Conservation (phyloP, 2,888 invertebrate species). For the Dusona sp. region DNA sequence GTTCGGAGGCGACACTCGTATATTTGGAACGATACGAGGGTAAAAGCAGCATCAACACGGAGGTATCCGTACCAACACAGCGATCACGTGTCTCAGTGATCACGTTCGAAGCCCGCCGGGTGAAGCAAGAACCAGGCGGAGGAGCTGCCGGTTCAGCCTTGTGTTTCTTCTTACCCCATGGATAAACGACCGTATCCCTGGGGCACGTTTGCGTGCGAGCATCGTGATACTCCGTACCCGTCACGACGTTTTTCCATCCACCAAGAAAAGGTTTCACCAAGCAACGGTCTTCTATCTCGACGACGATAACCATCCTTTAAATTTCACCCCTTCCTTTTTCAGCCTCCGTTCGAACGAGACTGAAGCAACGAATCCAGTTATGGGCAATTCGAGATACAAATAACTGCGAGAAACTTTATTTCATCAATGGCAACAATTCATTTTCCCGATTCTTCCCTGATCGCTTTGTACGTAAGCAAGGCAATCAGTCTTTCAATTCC, state of each 20-base stretch:
- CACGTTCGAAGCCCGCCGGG: constrained; percentile 73
- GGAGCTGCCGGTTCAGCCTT: not conserved
- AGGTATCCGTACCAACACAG: constrained; percentile 33
- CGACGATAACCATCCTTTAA: constrained; percentile 83
- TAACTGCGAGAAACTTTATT: not conserved
- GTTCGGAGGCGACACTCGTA: constrained; percentile 72
- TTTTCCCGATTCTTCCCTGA: not conserved
- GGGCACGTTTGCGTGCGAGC: constrained; percentile 91
- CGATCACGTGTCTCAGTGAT: constrained; percentile 86
- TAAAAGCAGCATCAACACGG: constrained; percentile 48
- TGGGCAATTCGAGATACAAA: not conserved
- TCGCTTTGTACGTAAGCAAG: not conserved
- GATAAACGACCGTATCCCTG: constrained; percentile 65
- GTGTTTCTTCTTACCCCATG: constrained; percentile 24
- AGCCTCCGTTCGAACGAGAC: not conserved
- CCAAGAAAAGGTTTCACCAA: constrained; percentile 92
- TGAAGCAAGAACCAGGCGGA: constrained; percentile 21
- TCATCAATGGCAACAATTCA: not conserved
- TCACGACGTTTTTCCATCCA: constrained; percentile 91
- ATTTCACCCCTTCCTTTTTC: not conserved
- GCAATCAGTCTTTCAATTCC: not conserved
- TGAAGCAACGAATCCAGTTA: not conserved
- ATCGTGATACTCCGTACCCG: constrained; percentile 91
- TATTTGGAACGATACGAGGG: constrained; percentile 68
- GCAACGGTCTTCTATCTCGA: constrained; percentile 87